phyloP scores from a whole-genome alignment of 2,797 vertebrate genomes.

The Cossypha dichroa region DNA sequence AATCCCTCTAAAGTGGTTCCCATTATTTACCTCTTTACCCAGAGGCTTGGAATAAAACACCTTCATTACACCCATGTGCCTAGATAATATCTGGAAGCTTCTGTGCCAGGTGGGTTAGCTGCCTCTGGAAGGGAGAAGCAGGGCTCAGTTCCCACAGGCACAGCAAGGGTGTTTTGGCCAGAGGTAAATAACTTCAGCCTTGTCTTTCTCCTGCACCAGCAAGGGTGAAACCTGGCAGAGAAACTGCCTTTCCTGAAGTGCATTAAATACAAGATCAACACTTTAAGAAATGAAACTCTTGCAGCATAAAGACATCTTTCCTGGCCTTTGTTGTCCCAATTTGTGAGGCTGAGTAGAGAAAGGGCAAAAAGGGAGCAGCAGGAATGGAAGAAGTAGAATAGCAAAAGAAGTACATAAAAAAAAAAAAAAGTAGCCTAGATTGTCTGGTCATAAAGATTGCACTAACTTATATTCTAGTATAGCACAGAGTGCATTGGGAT shows the following conservation, averaged over 20 bases:
- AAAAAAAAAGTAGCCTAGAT: neutral
- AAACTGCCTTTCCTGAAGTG: neutral
- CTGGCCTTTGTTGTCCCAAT: neutral
- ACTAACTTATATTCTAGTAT: neutral
- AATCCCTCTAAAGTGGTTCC: neutral
- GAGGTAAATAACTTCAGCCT: neutral
- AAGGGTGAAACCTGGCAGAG: neutral
- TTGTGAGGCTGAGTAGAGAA: neutral
- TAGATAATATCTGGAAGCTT: neutral
- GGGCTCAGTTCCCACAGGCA: neutral
- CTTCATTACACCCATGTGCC: neutral
- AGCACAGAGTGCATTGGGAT: neutral
- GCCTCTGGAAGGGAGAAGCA: neutral
- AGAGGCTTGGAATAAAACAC: neutral
- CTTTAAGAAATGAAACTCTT: neutral
- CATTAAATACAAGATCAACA: neutral
- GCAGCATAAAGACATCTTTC: neutral
- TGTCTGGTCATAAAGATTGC: neutral
- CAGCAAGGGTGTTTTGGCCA: neutral
- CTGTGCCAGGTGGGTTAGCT: neutral
- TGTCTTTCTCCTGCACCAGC: neutral
- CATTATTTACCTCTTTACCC: neutral
- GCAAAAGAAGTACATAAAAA: neutral
- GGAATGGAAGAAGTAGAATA: neutral
- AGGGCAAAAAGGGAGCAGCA: neutral